phyloP scores from a whole-genome alignment of 2,888 invertebrate genomes.

The Torymus aiolomorphi region DNA sequence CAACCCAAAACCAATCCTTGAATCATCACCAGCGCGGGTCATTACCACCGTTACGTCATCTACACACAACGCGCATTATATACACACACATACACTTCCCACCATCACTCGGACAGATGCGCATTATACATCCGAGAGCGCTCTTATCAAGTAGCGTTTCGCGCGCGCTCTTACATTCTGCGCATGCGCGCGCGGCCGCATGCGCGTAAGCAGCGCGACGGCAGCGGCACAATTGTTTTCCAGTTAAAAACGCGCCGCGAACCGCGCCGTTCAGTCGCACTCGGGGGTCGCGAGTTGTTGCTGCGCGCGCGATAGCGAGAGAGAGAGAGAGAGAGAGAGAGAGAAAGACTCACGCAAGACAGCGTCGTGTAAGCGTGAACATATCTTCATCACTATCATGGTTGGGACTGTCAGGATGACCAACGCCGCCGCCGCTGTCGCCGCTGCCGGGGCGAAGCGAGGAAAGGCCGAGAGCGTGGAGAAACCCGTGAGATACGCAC shows the following conservation, averaged over 20 bases:
- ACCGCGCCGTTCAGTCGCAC: not conserved
- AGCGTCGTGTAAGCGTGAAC: no score
- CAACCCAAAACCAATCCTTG: not conserved
- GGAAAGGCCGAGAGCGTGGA: slow-evolving; percentile 6
- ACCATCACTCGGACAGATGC: no score
- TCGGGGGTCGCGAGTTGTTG: slow-evolving; percentile 41
- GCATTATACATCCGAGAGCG: no score
- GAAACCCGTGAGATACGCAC: slow-evolving; percentile 22
- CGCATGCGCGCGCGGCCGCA: not conserved
- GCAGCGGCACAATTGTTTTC: slow-evolving; percentile 40
- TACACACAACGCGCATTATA: not conserved
- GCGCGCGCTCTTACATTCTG: no score
- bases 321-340: slow-evolving; percentile 8
- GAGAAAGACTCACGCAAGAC: not conserved
- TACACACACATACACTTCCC: no score
- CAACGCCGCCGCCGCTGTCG: no score
- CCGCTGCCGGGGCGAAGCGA: slow-evolving; percentile 38
- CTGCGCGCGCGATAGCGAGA: slow-evolving; percentile 14
- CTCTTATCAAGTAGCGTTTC: no score
- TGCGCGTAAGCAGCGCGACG: slow-evolving; percentile 24
- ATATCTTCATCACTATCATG: slow-evolving; percentile 57
- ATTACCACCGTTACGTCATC: not conserved
- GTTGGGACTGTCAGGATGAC: slow-evolving; percentile 67
- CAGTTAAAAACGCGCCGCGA: slow-evolving; percentile 51
- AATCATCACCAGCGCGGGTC: not conserved